phyloP scores from a whole-genome alignment of 2,113 vertebrate genomes.

The Mormyrus lacerda region DNA sequence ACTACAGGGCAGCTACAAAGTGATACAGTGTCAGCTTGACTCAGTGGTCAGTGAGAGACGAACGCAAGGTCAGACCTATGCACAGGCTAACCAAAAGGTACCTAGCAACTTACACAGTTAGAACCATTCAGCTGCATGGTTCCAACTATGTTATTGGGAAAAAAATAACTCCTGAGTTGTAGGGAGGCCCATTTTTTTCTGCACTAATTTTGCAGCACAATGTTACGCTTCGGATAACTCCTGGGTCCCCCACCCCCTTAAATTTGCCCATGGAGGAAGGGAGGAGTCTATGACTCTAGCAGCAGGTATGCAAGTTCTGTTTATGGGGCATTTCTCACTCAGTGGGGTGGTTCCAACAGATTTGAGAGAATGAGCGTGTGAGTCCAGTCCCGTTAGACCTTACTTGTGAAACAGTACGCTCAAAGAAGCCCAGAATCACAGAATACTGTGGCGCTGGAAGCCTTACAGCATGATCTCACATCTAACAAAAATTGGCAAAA shows the following conservation, averaged over 20 bases:
- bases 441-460: neutral
- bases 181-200: neutral
- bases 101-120: neutral
- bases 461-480: neutral
- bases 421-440: neutral
- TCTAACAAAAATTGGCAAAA: neutral
- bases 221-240: neutral
- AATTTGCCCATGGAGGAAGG: neutral
- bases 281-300: neutral
- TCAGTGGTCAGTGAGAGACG: neutral
- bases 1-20: neutral
- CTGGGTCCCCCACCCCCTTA: neutral
- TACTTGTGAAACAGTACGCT: neutral
- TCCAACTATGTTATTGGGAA: no score
- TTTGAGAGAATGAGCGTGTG: neutral
- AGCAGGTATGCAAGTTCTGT: neutral
- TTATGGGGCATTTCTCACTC: neutral
- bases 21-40: neutral
- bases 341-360: neutral
- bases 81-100: neutral
- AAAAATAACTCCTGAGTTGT: no score
- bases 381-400: neutral
- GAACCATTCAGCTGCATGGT: neutral
- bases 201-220: neutral
- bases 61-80: neutral